These are phyloP conservation scores for Crotalus tigris DNA, from an alignment of 2,113 vertebrate genomes.

Conservation along the genomic window DNA sequence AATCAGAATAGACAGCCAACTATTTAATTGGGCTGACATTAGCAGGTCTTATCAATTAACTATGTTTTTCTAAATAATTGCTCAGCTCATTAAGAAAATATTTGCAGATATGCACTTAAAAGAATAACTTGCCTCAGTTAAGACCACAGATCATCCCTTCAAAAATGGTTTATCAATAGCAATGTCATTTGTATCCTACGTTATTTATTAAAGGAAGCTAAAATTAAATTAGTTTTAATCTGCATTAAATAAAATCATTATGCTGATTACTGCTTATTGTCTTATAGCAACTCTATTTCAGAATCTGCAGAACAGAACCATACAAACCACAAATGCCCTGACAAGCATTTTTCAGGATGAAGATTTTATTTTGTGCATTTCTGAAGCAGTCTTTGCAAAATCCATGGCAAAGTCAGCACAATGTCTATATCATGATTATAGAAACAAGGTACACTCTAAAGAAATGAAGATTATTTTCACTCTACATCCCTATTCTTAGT, in stretches of 20 bases:
- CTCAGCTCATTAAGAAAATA: neutral
- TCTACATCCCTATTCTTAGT: neutral
- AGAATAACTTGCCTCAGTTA: neutral
- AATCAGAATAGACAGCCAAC: neutral
- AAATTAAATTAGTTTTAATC: neutral
- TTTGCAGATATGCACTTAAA: slow-evolving; percentile 1
- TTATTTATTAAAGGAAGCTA: neutral
- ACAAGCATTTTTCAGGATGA: neutral
- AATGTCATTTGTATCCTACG: neutral
- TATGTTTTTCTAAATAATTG: neutral
- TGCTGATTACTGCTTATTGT: neutral
- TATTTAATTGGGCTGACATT: neutral
- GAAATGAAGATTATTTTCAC: neutral
- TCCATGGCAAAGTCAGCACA: neutral
- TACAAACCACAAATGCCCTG: neutral
- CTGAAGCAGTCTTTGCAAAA: neutral
- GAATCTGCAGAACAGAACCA: neutral
- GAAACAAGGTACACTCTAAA: neutral
- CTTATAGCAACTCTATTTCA: neutral
- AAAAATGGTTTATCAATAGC: neutral
- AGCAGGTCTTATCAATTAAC: neutral
- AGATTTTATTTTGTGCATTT: neutral
- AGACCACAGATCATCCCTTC: neutral
- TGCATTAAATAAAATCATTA: neutral
- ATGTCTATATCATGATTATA: neutral